Evolutionary conservation across 30 jellyfish, hydroid and myxozoan genomes (phyloP).

Genomic region (Cassiopea andromeda): DNA sequence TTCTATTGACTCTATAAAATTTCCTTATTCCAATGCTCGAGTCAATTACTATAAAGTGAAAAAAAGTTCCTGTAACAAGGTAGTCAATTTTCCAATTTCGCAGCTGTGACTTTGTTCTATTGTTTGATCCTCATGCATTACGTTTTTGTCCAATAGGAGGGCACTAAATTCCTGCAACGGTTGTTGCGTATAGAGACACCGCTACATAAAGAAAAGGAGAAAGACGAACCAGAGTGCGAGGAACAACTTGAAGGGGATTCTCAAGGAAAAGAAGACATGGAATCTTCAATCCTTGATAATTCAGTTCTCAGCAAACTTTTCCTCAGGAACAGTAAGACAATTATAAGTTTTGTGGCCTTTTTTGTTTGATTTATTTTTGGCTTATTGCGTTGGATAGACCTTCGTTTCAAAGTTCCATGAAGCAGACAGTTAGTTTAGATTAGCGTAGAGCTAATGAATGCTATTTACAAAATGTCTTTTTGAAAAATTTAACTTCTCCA

Average conservation of each 20-base stretch:
- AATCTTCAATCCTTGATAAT: not conserved
- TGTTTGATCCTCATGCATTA: not conserved
- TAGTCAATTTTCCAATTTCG: too few relatives aligned
- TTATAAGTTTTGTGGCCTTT: not conserved
- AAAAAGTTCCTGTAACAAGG: too few relatives aligned
- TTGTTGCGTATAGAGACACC: slow-evolving; percentile 3
- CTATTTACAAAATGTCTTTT: too few relatives aligned
- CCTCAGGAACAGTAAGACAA: not conserved
- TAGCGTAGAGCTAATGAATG: too few relatives aligned
- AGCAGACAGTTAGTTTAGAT: too few relatives aligned
- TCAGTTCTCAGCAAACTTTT: not conserved
- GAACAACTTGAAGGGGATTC: not conserved
- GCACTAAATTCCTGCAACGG: slow-evolving; percentile 31
- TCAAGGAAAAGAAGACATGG: not conserved
- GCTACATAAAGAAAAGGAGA: not conserved
- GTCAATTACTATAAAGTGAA: too few relatives aligned
- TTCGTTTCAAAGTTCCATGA: too few relatives aligned
- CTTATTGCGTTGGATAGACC: too few relatives aligned
- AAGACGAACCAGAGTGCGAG: not conserved
- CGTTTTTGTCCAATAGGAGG: slow-evolving; percentile 23
- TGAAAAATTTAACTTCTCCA: too few relatives aligned
- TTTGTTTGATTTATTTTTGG: not conserved
- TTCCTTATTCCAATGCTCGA: too few relatives aligned
- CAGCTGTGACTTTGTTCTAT: not conserved
- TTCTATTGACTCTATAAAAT: too few relatives aligned